A percentile compares a stretch with the other conserved stretches of the same genome.
Evolutionary conservation across 2,113 vertebrate genomes (phyloP).

Genomic region (Mola mola): DNA sequence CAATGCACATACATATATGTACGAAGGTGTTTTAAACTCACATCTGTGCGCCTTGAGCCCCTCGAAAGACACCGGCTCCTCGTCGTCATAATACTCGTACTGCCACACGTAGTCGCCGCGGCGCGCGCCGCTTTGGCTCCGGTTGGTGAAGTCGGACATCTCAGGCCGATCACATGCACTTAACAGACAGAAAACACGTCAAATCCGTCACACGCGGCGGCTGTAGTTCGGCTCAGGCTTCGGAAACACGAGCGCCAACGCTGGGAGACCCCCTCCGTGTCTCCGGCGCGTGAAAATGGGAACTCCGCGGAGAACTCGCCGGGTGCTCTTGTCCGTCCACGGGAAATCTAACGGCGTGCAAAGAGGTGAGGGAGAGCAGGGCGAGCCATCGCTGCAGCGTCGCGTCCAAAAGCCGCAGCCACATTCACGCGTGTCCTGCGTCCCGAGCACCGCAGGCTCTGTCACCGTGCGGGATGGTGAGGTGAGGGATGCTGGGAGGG

Average conservation of each 20-base stretch:
- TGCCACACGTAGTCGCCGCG: slow-evolving; percentile 93
- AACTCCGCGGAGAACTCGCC: too few species aligned
- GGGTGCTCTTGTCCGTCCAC: too few species aligned
- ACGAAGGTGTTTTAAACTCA: slow-evolving; percentile 76
- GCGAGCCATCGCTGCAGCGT: too few species aligned
- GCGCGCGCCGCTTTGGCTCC: slow-evolving; percentile 80
- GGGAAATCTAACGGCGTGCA: too few species aligned
- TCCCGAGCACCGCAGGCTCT: too few species aligned
- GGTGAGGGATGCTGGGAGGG: too few species aligned
- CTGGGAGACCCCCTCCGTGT: neutral
- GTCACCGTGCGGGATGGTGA: too few species aligned
- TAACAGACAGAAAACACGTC: neutral
- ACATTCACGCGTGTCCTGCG: too few species aligned
- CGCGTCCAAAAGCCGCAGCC: too few species aligned
- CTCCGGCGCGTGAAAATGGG: neutral
- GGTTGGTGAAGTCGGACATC: slow-evolving; percentile 84
- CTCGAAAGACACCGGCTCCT: slow-evolving; percentile 92
- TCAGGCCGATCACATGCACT: slow-evolving; percentile 26
- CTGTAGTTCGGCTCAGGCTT: neutral
- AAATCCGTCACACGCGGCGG: neutral
- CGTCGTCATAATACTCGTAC: slow-evolving; percentile 95
- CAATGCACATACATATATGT: too few species aligned
- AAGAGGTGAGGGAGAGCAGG: too few species aligned
- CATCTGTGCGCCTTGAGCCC: slow-evolving; percentile 94
- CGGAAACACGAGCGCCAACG: neutral